phyloP scores from a whole-genome alignment of 2,113 vertebrate genomes.

The Rhinoptilus africanus region DNA sequence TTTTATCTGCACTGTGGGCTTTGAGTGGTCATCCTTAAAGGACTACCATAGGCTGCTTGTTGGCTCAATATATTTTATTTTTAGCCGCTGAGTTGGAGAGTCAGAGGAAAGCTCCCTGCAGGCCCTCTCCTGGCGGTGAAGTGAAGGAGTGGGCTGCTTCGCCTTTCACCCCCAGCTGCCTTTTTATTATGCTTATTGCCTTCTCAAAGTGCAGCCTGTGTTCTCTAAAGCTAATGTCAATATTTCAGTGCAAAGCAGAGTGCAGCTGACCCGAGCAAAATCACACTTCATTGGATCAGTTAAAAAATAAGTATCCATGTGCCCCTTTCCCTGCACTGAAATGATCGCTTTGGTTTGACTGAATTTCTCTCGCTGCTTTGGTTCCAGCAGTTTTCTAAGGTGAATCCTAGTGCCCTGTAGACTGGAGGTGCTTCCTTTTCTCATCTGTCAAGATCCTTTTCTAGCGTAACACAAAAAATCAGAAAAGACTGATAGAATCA shows the following conservation, averaged over 20 bases:
- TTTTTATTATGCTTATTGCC: background rate
- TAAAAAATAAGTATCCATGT: background rate
- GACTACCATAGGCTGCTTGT: background rate
- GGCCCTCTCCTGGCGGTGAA: background rate
- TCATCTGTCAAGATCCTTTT: background rate
- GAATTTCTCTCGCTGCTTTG: background rate
- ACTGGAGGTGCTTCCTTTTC: background rate
- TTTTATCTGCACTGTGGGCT: background rate
- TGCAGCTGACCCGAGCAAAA: background rate
- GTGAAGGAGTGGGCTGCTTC: background rate
- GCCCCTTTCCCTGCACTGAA: background rate
- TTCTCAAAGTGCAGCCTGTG: background rate
- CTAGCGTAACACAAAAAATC: background rate
- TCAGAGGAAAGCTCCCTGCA: background rate
- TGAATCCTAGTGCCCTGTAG: accelerated
- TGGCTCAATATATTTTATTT: background rate
- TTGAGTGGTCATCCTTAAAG: background rate
- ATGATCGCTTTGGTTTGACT: background rate
- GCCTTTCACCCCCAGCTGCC: background rate
- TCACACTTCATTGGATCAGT: background rate
- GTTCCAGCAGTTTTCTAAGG: background rate
- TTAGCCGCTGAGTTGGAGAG: background rate
- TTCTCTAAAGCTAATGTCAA: background rate
- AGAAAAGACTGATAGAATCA: background rate
- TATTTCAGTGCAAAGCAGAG: background rate